phyloP scores from a whole-genome alignment of 2,888 invertebrate genomes.

The Rutpela maculata region DNA sequence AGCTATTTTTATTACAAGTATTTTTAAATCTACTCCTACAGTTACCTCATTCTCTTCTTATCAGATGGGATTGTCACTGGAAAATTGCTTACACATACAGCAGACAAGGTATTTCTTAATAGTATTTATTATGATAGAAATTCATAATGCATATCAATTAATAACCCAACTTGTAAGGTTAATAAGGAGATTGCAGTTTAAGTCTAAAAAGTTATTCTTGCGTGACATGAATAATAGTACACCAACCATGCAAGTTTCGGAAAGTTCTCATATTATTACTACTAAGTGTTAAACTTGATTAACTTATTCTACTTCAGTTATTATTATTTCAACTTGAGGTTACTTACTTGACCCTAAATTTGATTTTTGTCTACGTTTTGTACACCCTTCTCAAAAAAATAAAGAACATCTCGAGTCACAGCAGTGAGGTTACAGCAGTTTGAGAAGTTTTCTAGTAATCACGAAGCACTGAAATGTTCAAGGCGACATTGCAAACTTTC shows the following conservation, averaged over 20 bases:
- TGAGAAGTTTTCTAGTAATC: not conserved
- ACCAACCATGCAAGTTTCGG: not conserved
- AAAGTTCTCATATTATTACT: too few relatives aligned
- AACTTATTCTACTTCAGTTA: too few relatives aligned
- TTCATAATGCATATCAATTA: not conserved
- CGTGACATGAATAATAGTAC: not conserved
- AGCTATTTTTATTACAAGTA: too few relatives aligned
- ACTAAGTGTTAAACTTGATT: too few relatives aligned
- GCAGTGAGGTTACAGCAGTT: conserved; percentile 3
- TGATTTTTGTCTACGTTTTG: too few relatives aligned
- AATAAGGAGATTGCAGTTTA: not conserved
- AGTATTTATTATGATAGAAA: not conserved
- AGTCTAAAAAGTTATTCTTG: not conserved
- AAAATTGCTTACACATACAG: not conserved
- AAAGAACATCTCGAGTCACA: not conserved
- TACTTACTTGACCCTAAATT: too few relatives aligned
- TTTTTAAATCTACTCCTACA: too few relatives aligned
- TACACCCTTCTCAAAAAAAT: not conserved
- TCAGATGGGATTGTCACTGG: too few relatives aligned
- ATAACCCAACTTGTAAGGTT: not conserved
- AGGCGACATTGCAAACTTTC: conserved; percentile 2
- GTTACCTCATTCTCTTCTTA: too few relatives aligned
- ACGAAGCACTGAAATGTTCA: not conserved
- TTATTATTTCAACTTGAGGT: too few relatives aligned
- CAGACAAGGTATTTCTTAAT: not conserved